These are phyloP conservation scores for Neodon shergylaensis DNA, from an alignment of 2,113 vertebrate species.

Conservation along the genomic window DNA sequence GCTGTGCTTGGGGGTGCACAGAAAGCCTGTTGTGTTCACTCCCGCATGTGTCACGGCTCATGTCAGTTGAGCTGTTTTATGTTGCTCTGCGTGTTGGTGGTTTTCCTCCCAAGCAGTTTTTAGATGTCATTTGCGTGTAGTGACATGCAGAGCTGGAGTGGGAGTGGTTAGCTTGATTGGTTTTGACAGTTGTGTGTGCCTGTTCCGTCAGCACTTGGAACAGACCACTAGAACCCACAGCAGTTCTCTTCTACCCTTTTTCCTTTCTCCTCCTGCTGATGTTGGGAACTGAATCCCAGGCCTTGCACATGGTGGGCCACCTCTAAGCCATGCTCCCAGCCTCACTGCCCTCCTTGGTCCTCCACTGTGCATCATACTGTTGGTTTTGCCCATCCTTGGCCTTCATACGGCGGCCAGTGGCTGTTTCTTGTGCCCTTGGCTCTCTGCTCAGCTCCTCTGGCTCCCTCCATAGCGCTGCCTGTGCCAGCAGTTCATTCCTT, in stretches of 20 bases:
- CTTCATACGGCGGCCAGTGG: neutral
- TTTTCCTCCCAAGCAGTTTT: neutral
- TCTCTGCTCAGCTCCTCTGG: accelerated
- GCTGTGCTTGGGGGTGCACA: neutral
- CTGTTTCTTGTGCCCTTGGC: neutral
- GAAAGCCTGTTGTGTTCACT: neutral
- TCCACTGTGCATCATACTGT: accelerated
- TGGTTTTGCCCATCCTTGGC: neutral
- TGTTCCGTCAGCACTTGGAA: neutral
- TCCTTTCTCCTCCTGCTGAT: neutral
- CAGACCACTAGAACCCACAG: neutral
- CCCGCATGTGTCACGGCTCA: neutral
- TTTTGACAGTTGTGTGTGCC: neutral
- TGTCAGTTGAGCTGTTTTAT: neutral
- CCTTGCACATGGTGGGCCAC: neutral
- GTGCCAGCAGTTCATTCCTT: accelerated
- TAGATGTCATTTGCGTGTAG: neutral
- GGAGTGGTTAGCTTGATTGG: neutral
- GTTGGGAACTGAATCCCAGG: neutral
- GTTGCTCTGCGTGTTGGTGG: neutral
- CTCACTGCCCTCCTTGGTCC: neutral
- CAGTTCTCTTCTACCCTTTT: neutral
- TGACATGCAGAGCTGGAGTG: neutral
- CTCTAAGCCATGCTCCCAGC: neutral
- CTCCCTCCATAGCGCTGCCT: accelerated